Evolutionary conservation across 2,888 invertebrate species (phyloP), one percentile per base, ranked within the genome.

Genomic region (Lamellibrachia satsuma): DNA sequence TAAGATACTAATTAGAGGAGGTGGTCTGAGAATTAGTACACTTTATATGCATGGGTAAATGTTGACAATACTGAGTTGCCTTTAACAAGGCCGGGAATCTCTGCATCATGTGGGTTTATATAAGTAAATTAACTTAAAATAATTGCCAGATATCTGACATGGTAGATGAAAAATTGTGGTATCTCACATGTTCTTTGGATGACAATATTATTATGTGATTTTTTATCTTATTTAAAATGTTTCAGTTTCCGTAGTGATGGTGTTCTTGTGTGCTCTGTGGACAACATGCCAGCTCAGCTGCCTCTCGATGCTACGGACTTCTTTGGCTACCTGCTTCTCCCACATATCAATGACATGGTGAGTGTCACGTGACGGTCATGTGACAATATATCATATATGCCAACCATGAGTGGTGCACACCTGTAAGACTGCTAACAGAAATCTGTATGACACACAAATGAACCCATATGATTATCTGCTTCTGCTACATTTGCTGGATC

Each of bases 221-320:
- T 57, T 11, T 2, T 11, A 8, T 11, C 8, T 57, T 57, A 75
- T 75, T 22, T 6, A 75, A 22, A 75, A 75, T 22, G n/a, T 95
- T 94, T 91, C 95, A 98, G 98, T 96, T 99, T 99, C 97, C 98
- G 98, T 96, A 99, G 99, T 0, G 98, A 99, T 0, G 99, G 99
- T 51, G 99, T 99, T 1, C 97, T 99, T 92, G 99, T 99, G n/a
- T 99, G 99, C 96, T 99, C 99, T 27, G 99, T 99, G 94, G 99
- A 99, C 97, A 99, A 99, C 97, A 99, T 99, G 99, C 99, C 99
- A 0, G 99, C 99, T 0, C 99, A 99, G 96, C 97, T 99, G 94
- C 99, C 99, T 0, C 97, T 98, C 91, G 99, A 99, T 96, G 98
- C 99, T 3, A 99, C 99, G 0, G 99, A 99, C 96, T 98, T 99